Conservation (phyloP, 2,888 invertebrate genomes). For the Osmoderma eremita region DNA sequence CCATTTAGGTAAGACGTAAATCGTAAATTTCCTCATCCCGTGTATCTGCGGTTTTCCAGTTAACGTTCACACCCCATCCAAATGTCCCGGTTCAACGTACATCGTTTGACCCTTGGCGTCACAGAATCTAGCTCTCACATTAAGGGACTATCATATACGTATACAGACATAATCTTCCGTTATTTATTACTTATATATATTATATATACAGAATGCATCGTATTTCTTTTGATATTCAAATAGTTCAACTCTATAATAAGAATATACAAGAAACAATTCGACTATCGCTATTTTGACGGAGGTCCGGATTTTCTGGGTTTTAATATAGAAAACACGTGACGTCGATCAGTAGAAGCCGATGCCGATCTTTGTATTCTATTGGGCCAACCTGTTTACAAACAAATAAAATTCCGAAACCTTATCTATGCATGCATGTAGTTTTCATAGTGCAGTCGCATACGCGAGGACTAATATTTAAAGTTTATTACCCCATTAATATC, state of each 20-base stretch:
- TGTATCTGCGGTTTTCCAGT: conserved; percentile 23
- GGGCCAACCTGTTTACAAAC: conserved; percentile 10
- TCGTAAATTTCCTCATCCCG: conserved; percentile 1
- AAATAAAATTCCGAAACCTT: conserved; percentile 15
- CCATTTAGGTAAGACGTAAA: conserved; percentile 12
- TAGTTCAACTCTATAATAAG: neutral
- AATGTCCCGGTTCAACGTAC: conserved; percentile 19
- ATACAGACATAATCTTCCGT: conserved; percentile 20
- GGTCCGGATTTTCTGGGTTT: neutral
- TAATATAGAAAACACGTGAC: neutral
- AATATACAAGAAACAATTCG: too few relatives aligned
- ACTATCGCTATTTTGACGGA: too few relatives aligned
- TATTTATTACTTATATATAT: neutral
- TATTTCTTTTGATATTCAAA: conserved; percentile 12
- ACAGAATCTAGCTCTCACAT: neutral
- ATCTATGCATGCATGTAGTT: too few relatives aligned
- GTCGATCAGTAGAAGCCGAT: neutral
- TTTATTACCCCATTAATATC: conserved; percentile 34
- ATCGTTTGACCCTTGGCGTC: conserved; percentile 24
- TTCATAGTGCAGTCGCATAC: conserved; percentile 12
- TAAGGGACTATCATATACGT: conserved; percentile 3
- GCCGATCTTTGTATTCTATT: neutral
- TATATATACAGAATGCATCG: neutral
- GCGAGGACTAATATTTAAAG: conserved; percentile 28
- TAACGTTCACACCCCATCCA: conserved; percentile 28